Evolutionary conservation across 2,113 vertebrate genomes (phyloP).

Genomic region (Polypterus senegalus): DNA sequence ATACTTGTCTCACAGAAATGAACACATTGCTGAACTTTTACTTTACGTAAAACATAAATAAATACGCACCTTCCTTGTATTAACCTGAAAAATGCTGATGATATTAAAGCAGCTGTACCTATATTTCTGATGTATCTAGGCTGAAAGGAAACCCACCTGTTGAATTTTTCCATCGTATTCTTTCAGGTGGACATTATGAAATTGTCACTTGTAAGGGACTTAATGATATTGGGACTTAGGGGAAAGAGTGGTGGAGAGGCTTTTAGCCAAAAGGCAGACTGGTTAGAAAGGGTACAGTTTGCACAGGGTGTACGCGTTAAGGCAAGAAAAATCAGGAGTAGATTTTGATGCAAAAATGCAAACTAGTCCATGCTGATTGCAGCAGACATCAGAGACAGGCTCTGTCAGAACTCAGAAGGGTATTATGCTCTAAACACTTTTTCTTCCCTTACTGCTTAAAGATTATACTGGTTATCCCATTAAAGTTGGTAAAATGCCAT

Average conservation of each 20-base stretch:
- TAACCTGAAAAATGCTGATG: too few relatives aligned
- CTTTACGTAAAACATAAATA: too few relatives aligned
- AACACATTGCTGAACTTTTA: too few relatives aligned
- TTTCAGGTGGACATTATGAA: slow-evolving; percentile 21
- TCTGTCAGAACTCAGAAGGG: slow-evolving; percentile 74
- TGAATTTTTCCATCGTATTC: slow-evolving; percentile 20
- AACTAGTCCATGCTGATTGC: slow-evolving; percentile 62
- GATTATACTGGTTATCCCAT: slow-evolving; percentile 99
- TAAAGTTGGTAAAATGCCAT: slow-evolving; percentile 99
- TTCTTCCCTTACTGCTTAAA: slow-evolving; percentile 87
- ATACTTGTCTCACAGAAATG: too few relatives aligned
- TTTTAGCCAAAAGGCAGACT: slow-evolving; percentile 47
- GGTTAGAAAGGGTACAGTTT: slow-evolving; percentile 28
- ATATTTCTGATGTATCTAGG: slow-evolving; percentile 24
- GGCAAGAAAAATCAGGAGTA: slow-evolving; percentile 22
- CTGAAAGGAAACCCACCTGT: too few relatives aligned
- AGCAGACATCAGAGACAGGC: slow-evolving; percentile 56
- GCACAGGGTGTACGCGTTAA: slow-evolving; percentile 8
- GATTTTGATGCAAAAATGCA: slow-evolving; percentile 32
- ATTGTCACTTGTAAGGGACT: slow-evolving; percentile 42
- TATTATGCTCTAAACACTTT: slow-evolving; percentile 95
- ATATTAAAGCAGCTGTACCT: too few relatives aligned
- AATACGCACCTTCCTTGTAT: too few relatives aligned
- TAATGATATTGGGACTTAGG: slow-evolving; percentile 43
- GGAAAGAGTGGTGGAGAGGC: slow-evolving; percentile 36